Conservation (phyloP, 2,888 invertebrate species). For the Dicycla oo region DNA sequence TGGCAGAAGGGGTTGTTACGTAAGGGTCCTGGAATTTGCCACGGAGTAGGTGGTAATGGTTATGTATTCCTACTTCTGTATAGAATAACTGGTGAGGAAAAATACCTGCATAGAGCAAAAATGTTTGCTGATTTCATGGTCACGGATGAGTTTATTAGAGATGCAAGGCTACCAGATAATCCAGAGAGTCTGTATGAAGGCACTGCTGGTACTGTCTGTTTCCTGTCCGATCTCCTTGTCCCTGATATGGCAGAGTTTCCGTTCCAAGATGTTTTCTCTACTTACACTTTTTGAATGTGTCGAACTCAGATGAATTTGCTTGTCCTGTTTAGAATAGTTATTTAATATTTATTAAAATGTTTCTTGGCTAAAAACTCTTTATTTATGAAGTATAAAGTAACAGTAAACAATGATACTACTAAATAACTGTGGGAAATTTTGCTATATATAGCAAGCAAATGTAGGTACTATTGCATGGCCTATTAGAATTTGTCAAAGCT, state of each 20-base stretch:
- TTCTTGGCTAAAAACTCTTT: slow-evolving; percentile 22
- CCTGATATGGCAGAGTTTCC: slow-evolving; percentile 95
- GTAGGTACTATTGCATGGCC: slow-evolving; percentile 42
- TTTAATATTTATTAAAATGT: slow-evolving; percentile 65
- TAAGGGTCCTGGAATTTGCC: slow-evolving; percentile 97
- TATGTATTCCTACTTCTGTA: slow-evolving; percentile 95
- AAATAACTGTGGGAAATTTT: slow-evolving; percentile 9
- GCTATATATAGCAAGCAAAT: slow-evolving; percentile 5
- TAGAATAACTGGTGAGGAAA: slow-evolving; percentile 93
- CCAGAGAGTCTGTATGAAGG: slow-evolving; percentile 97
- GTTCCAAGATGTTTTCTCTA: slow-evolving; percentile 93
- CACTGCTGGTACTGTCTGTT: slow-evolving; percentile 96
- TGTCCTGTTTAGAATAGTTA: slow-evolving; percentile 45
- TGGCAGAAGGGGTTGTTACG: slow-evolving; percentile 95
- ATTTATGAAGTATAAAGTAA: slow-evolving; percentile 10
- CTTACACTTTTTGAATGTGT: slow-evolving; percentile 62
- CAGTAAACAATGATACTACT: neutral
- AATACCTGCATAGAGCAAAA: slow-evolving; percentile 93
- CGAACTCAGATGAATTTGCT: slow-evolving; percentile 34
- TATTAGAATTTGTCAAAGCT: slow-evolving; percentile 29
- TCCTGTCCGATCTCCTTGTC: slow-evolving; percentile 93
- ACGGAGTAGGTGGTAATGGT: slow-evolving; percentile 96
- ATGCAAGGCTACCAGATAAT: slow-evolving; percentile 94
- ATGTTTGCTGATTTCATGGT: slow-evolving; percentile 94
- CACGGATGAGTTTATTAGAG: slow-evolving; percentile 91